Percentiles rank a stretch among this genome's conserved stretches.
phyloP scores from a whole-genome alignment of 1,140 invertebrate genomes.

The Dendroctonus ponderosae region DNA sequence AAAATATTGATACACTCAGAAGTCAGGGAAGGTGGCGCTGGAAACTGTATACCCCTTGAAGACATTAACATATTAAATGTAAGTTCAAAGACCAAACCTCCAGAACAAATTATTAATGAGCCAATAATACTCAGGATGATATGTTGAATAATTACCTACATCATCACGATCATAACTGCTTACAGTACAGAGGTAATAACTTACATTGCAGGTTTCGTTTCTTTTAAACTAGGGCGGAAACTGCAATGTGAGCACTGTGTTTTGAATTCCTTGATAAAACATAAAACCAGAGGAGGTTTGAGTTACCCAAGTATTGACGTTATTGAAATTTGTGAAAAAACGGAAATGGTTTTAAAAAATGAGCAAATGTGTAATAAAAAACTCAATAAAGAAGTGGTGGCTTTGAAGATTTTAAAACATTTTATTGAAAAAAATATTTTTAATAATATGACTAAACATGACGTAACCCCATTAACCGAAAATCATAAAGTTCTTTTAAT shows the following conservation, averaged over 20 bases:
- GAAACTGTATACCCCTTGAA: slow-evolving; percentile 31
- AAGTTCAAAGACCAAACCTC: slow-evolving; percentile 14
- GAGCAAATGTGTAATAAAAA: slow-evolving; percentile 1
- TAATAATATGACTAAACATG: slow-evolving; percentile 19
- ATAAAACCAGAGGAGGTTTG: slow-evolving; percentile 18
- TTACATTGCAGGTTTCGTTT: slow-evolving; percentile 34
- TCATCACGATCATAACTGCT: slow-evolving; percentile 12
- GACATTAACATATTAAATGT: slow-evolving; percentile 33
- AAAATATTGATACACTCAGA: slow-evolving; percentile 28
- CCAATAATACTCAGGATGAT: slow-evolving; percentile 1
- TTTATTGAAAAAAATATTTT: slow-evolving; percentile 5
- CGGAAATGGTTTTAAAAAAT: slow-evolving; percentile 5
- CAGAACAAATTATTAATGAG: slow-evolving; percentile 26
- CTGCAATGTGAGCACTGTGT: slow-evolving; percentile 32
- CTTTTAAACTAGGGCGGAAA: slow-evolving; percentile 18
- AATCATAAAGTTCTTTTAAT: slow-evolving; percentile 20
- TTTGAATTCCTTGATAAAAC: slow-evolving; percentile 20
- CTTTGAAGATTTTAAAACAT: slow-evolving; percentile 12
- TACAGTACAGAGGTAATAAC: slow-evolving; percentile 21
- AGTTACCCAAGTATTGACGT: slow-evolving; percentile 8
- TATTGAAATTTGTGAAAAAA: background rate
- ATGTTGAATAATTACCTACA: slow-evolving; percentile 7
- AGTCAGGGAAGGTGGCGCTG: slow-evolving; percentile 24
- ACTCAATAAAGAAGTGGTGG: background rate
- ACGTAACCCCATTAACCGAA: slow-evolving; percentile 9